These are phyloP conservation scores for Scelioninae gen. 1 DNA, from an alignment of 2,888 invertebrate genomes.

Conservation along the genomic window DNA sequence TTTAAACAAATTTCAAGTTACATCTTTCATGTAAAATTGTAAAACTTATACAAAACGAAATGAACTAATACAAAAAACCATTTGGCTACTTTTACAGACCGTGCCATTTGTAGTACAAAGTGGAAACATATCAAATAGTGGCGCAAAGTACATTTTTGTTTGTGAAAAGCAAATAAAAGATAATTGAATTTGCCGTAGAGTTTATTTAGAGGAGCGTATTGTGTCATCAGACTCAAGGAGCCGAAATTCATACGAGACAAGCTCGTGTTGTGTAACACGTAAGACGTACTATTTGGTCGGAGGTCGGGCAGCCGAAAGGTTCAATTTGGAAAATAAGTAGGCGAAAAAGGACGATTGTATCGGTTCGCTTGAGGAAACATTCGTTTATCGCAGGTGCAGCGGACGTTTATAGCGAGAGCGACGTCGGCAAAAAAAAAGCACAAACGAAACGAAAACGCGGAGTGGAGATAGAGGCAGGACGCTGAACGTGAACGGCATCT, in stretches of 20 bases:
- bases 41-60: no score
- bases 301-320: slow-evolving; percentile 34
- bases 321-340: slow-evolving; percentile 61
- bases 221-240: slow-evolving; percentile 1
- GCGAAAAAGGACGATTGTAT: slow-evolving; percentile 59
- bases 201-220: no score
- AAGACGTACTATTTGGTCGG: slow-evolving; percentile 22
- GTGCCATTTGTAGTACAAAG: no score
- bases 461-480: slow-evolving; percentile 19
- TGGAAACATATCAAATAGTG: no score
- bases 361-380: slow-evolving; percentile 64
- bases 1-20: no score
- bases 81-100: no score
- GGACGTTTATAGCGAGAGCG: slow-evolving; percentile 59
- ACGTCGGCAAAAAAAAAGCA: slow-evolving; percentile 61
- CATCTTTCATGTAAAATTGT: no score
- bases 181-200: slow-evolving; percentile 1
- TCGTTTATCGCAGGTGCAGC: slow-evolving; percentile 65
- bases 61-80: no score
- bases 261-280: slow-evolving; percentile 32
- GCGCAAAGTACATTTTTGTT: no score
- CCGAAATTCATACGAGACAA: slow-evolving; percentile 32
- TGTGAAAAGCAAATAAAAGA: slow-evolving; percentile 6
- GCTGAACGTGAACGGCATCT: slow-evolving; percentile 58
- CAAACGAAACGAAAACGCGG: slow-evolving; percentile 10